phyloP scores from a whole-genome alignment of 2,113 vertebrate genomes.

The Syngnathus scovelli region DNA sequence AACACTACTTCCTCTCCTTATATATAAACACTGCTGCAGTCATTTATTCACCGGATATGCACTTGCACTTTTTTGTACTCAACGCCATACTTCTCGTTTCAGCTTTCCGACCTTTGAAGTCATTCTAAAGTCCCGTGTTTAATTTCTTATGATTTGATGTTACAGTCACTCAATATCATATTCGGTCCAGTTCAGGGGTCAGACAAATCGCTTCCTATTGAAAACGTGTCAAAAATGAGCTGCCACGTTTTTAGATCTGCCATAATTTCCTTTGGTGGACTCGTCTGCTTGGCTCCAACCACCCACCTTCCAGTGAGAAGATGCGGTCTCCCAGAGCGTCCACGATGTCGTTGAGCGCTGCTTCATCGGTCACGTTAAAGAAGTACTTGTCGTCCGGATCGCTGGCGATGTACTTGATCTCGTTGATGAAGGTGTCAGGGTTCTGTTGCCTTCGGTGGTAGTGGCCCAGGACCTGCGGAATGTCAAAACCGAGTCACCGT shows the following conservation, averaged over 20 bases:
- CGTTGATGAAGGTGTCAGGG: conserved; percentile 84
- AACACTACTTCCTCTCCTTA: conserved; percentile 27
- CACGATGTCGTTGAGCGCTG: conserved; percentile 91
- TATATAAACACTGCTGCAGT: conserved; percentile 6
- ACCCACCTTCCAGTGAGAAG: conserved; percentile 89
- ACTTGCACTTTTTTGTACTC: conserved; percentile 3
- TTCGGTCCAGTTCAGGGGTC: background rate
- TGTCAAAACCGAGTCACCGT: background rate
- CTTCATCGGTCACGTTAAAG: conserved; percentile 94
- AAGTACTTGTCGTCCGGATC: conserved; percentile 90
- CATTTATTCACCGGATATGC: background rate
- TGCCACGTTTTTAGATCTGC: no score
- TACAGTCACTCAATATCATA: background rate
- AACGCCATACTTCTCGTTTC: background rate
- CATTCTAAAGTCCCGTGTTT: conserved; percentile 6
- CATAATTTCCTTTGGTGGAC: no score
- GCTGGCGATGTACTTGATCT: conserved; percentile 90
- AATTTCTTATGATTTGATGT: background rate
- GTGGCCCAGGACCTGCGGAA: conserved; percentile 83
- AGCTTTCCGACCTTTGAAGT: background rate
- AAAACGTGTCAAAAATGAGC: no score
- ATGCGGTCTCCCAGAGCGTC: conserved; percentile 90
- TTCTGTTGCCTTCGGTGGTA: conserved; percentile 90
- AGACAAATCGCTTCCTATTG: no score
- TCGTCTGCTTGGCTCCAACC: background rate